Evolutionary conservation across 2,797 vertebrate genomes (phyloP).

Genomic region (Sternotherus odoratus): DNA sequence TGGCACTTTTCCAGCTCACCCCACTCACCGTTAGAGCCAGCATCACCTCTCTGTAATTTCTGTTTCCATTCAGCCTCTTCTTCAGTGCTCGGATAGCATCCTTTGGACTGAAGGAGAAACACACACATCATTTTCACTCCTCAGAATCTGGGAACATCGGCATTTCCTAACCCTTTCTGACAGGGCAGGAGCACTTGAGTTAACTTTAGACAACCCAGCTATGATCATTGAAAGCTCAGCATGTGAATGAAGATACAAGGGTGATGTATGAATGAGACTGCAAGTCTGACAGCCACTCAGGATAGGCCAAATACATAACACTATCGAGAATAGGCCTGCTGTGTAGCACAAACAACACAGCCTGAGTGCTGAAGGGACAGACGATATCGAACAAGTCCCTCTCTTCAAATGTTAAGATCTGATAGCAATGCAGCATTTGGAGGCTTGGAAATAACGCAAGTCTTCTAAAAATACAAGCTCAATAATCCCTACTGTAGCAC

Average conservation of each 20-base stretch:
- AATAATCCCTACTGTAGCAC: background rate
- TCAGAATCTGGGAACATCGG: background rate
- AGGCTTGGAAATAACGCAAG: background rate
- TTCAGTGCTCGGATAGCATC: conserved; percentile 97
- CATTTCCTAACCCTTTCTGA: background rate
- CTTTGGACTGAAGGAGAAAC: conserved; percentile 88
- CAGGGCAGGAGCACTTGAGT: background rate
- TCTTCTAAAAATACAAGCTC: background rate
- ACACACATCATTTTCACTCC: background rate
- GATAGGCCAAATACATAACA: background rate
- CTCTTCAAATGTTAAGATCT: background rate
- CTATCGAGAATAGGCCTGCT: background rate
- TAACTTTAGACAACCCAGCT: background rate
- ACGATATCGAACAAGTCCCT: background rate
- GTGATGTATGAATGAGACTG: background rate
- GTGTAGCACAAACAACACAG: background rate
- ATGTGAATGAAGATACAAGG: conserved; percentile 2
- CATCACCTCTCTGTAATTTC: conserved; percentile 98
- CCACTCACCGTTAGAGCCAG: conserved; percentile 93
- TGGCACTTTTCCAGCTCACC: conserved; percentile 39
- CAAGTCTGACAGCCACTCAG: background rate
- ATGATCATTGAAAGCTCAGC: background rate
- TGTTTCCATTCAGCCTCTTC: conserved; percentile 96
- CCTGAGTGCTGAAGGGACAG: background rate
- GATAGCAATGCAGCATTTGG: background rate